Base-by-base conservation (phyloP, 2,888 invertebrate genomes). In the Idaea biselata region DNA sequence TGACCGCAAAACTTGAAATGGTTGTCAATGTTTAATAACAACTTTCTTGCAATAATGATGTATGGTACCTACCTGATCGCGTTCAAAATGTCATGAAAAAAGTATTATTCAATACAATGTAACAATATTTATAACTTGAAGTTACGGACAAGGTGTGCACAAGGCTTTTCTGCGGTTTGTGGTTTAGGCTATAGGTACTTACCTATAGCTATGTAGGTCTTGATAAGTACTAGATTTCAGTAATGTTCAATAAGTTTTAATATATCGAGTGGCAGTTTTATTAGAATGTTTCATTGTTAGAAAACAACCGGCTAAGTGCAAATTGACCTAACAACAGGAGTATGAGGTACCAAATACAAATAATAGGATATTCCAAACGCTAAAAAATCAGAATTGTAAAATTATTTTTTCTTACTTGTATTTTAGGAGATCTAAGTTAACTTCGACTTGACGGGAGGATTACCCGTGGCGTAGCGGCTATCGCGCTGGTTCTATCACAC, bases 91-190 rank as follows among this genome's bases (percentile, higher is more conserved):
- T 18, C 16, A 18, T 56, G 18, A 18, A 17, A 54, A 14, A 44
- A 60, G 16, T 17, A 58, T 57, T 60, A 65, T 60, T 56, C 16
- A 62, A 62, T 31, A 59, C 59, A 64, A 58, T 63, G 62, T 64
- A 63, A 17, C 44, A 16, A 61, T 56, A 54, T 59, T 60, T 62
- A 25, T 25, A 25, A 61, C 62, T 58, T 60, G 62, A 65, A 64
- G 62, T 58, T 64, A 66, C 58, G 64, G 62, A 66, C 75, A 75
- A 75, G 73, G 71, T 74, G 71, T 65, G 56, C 65, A 69, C 73
- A 74, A 77, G 80, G 77, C 67, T 72, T 68, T 55, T 56, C 63
- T 73, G 80, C 67, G 80, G 80, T 77, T 71, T 62, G 67, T 53
- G 68, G 63, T 63, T 66, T 62, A 59, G 67, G 64, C 64, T 59